Percentiles rank a stretch among this genome's conserved stretches.
These are phyloP conservation scores for Caretta caretta DNA, from an alignment of 2,113 vertebrate genomes.

Conservation along the genomic window DNA sequence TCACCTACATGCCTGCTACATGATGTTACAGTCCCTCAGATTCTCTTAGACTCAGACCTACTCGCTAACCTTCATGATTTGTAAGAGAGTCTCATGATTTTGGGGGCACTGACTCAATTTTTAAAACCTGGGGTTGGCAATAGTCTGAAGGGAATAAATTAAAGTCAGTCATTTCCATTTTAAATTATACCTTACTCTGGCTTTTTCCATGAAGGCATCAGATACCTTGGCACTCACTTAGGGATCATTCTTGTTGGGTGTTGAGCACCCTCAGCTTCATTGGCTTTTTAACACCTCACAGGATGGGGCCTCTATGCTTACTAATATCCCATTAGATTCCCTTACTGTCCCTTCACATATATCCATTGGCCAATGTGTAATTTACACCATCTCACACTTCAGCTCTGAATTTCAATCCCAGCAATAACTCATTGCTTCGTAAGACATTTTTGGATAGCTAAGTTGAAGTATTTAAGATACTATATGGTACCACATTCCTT, in stretches of 20 bases:
- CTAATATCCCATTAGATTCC: neutral
- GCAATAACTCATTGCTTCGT: neutral
- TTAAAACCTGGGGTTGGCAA: neutral
- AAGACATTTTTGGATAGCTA: conserved; percentile 11
- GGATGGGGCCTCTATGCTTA: neutral
- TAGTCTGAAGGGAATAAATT: neutral
- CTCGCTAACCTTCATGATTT: neutral
- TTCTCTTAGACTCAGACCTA: neutral
- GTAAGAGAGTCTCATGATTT: neutral
- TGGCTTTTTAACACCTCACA: neutral
- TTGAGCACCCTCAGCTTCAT: neutral
- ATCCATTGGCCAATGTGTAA: neutral
- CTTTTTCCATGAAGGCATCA: neutral
- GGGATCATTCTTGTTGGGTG: neutral
- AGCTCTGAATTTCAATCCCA: neutral
- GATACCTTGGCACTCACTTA: neutral
- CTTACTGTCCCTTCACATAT: neutral
- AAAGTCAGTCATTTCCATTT: neutral
- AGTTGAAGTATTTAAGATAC: neutral
- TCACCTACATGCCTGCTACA: neutral
- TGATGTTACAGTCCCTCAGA: neutral
- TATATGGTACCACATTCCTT: neutral
- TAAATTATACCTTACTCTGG: neutral
- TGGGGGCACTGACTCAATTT: neutral
- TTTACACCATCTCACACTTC: neutral